Percentiles rank a stretch among this genome's conserved stretches.
These are phyloP conservation scores for Drosophila kambysellisi DNA, from an alignment of 2,888 invertebrate species.

Conservation along the genomic window DNA sequence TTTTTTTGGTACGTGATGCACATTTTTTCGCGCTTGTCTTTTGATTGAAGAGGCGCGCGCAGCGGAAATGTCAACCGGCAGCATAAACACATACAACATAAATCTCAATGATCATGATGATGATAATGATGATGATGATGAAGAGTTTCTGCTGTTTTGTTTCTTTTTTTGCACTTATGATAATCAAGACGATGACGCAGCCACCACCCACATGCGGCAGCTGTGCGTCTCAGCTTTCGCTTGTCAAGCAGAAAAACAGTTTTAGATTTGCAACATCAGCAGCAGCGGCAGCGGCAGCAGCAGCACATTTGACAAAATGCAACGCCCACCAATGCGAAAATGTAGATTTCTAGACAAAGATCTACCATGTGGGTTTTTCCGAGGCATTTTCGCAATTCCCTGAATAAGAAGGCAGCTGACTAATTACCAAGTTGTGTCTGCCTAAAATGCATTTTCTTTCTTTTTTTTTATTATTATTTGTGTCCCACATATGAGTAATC, in stretches of 20 bases:
- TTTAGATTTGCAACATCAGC: background rate
- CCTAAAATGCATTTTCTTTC: background rate
- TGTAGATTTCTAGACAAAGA: slow-evolving; percentile 43
- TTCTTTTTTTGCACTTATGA: slow-evolving; percentile 26
- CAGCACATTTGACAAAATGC: slow-evolving; percentile 67
- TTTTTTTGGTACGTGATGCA: slow-evolving; percentile 61
- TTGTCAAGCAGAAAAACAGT: slow-evolving; percentile 23
- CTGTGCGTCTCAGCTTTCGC: slow-evolving; percentile 59
- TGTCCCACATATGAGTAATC: slow-evolving; percentile 10
- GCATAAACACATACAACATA: slow-evolving; percentile 72
- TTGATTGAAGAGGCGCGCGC: slow-evolving; percentile 72
- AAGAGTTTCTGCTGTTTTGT: slow-evolving; percentile 6
- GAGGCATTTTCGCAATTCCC: slow-evolving; percentile 25
- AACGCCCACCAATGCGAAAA: slow-evolving; percentile 61
- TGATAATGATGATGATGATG: slow-evolving; percentile 52
- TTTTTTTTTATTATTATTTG: slow-evolving; percentile 2
- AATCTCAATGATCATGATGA: slow-evolving; percentile 67
- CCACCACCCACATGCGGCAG: slow-evolving; percentile 54
- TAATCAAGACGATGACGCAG: slow-evolving; percentile 53
- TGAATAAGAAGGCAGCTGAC: slow-evolving; percentile 25
- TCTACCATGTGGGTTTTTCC: slow-evolving; percentile 48
- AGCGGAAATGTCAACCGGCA: slow-evolving; percentile 77
- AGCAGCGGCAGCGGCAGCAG: background rate
- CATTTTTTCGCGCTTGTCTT: slow-evolving; percentile 66
- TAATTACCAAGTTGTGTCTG: slow-evolving; percentile 41